phyloP scores from a whole-genome alignment of 1,140 invertebrate genomes.

The Pissodes strobi region DNA sequence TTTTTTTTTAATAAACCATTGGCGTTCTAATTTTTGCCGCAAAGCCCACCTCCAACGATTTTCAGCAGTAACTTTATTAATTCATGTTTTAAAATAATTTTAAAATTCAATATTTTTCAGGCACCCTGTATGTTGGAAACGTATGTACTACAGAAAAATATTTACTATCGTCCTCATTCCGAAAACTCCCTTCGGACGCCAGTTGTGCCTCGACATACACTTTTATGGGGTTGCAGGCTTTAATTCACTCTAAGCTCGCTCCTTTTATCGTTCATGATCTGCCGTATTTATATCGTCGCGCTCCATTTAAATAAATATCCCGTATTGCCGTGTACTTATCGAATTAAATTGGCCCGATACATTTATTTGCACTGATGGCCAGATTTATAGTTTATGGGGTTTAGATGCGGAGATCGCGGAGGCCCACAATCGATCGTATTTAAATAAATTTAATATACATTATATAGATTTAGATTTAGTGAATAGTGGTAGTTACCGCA shows the following conservation, averaged over 20 bases:
- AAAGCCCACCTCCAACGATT: too few species aligned
- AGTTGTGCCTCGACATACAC: constrained; percentile 29
- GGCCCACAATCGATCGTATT: background rate
- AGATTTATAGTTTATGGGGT: constrained; percentile 17
- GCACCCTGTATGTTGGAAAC: too few species aligned
- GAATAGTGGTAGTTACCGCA: too few species aligned
- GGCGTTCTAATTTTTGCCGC: too few species aligned
- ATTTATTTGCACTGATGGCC: constrained; percentile 30
- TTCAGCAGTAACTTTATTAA: too few species aligned
- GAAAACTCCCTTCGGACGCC: constrained; percentile 21
- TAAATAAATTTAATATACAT: too few species aligned
- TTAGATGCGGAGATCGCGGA: background rate
- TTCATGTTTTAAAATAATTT: too few species aligned
- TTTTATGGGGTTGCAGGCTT: constrained; percentile 44
- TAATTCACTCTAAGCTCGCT: constrained; percentile 44
- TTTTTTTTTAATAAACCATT: too few species aligned
- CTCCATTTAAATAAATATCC: constrained; percentile 43
- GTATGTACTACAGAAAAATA: too few species aligned
- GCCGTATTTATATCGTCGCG: constrained; percentile 43
- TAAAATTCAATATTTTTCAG: too few species aligned
- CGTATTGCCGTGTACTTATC: constrained; percentile 23
- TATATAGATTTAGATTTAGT: too few species aligned
- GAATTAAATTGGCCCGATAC: constrained; percentile 27
- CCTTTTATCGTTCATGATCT: constrained; percentile 47
- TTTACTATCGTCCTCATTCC: background rate